Evolutionary conservation across 2,797 vertebrate genomes (phyloP).

Genomic region (Taeniopygia guttata): DNA sequence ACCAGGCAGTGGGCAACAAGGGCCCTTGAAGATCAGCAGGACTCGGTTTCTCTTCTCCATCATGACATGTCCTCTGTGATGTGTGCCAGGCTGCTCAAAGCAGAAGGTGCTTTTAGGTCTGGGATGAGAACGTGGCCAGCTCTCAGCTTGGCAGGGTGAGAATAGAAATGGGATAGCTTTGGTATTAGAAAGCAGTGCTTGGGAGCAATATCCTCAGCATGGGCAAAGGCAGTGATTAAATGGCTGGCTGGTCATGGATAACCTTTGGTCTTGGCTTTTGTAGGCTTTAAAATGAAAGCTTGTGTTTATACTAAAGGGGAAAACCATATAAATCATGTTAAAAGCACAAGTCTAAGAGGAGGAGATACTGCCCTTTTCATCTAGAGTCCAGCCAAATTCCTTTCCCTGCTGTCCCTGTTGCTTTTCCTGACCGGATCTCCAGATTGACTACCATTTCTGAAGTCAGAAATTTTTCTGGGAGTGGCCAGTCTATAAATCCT

Average conservation of each 20-base stretch:
- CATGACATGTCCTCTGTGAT: not conserved
- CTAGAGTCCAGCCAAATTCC: not conserved
- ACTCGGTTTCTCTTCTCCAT: not conserved
- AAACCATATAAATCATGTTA: not conserved
- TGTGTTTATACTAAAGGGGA: not conserved
- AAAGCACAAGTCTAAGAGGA: not conserved
- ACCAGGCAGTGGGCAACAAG: not conserved
- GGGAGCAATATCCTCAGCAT: not conserved
- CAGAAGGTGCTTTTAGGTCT: not conserved
- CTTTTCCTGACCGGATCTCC: not conserved
- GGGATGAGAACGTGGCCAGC: not conserved
- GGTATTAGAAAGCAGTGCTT: conserved; percentile 23
- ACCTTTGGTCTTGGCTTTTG: conserved; percentile 1
- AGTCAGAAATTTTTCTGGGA: not conserved
- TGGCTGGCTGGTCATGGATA: not conserved
- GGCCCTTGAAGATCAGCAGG: not conserved
- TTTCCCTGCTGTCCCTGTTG: not conserved
- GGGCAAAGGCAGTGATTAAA: not conserved
- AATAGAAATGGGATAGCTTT: not conserved
- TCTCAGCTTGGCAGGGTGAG: not conserved
- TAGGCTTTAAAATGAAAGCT: not conserved
- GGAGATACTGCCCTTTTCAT: not conserved
- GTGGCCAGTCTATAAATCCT: not conserved
- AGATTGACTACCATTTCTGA: not conserved
- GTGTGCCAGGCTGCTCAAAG: not conserved